Evolutionary conservation across 2,888 invertebrate genomes (phyloP), one percentile per base, ranked within the genome.

Genomic region (Odontomyia ornata): DNA sequence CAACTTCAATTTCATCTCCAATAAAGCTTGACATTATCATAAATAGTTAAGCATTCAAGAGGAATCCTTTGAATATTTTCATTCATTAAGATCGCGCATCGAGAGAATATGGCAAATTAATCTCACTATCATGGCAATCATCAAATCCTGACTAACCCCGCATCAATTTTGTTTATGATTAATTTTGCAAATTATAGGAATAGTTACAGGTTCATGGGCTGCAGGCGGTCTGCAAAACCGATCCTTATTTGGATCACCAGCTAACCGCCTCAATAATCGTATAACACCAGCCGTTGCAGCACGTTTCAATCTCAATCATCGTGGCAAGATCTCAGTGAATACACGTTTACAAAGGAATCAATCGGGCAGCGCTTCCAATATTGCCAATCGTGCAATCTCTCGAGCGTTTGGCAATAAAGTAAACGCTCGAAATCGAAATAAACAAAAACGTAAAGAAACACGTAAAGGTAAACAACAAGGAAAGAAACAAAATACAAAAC

Each of bases 181-280:
- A 81, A 80, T 81, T 81, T 81, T 81, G 80, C 79, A 77, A 81
- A 82, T 82, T 82, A 79, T 81, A 81, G 82, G 83, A 80, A 81
- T 83, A 81, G 83, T 83, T 80, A 82, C 82, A 80, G 83, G 83
- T 79, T 82, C 82, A 62, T 83, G 83, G 83, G 82, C 82, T 67
- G 80, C 80, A 67, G 80, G 79, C 65, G 79, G 80, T 79, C 76
- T 69, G 23, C 69, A 57, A 60, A 80, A 80, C 72, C 80, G 81
- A 71, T 78, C 81, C n/a, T 56, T 81, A 5, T 80, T 80, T 77
- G 81, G 81, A 77, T 80, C 79, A 79, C 78, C 81, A 30, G 79
- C 78, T 56, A 81, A 80, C 79, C 81, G 81, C 36, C 76, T 81
- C 47, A 80, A 79, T 64, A 80, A 79, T 80, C 80, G 81, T 72